A percentile compares a stretch with the other conserved stretches of the same genome.
Evolutionary conservation across 2,888 invertebrate genomes (phyloP).

Genomic region (Lithosia quadra): DNA sequence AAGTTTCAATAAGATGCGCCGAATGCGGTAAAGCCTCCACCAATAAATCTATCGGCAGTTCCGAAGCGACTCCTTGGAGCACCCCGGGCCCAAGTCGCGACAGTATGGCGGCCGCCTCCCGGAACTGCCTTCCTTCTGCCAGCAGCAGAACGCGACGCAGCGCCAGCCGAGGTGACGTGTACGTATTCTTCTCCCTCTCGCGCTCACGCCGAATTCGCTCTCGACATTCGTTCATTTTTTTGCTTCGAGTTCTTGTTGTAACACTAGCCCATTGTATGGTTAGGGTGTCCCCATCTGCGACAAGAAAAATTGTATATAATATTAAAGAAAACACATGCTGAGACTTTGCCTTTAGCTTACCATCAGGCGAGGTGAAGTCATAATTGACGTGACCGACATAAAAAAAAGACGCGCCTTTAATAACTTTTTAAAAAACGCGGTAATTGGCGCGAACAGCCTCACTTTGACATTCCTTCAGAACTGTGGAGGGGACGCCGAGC

Average conservation of each 20-base stretch:
- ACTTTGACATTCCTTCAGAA: no score
- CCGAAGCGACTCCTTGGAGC: conserved; percentile 91
- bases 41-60: conserved; percentile 94
- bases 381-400: no score
- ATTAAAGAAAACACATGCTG: no score
- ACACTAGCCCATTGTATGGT: conserved; percentile 73
- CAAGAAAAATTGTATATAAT: not conserved
- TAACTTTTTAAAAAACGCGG: no score
- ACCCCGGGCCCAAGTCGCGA: conserved; percentile 93
- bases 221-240: conserved; percentile 89
- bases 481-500: no score
- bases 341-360: no score
- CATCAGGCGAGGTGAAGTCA: no score
- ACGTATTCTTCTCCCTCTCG: conserved; percentile 86
- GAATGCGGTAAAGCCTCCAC: conserved; percentile 97
- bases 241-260: conserved; percentile 52
- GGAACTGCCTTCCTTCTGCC: conserved; percentile 95
- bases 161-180: conserved; percentile 90
- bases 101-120: conserved; percentile 96
- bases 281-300: conserved; percentile 37
- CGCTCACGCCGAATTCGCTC: conserved; percentile 90
- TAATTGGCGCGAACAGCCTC: no score
- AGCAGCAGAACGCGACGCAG: conserved; percentile 91
- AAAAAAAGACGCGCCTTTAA: no score
- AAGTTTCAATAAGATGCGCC: conserved; percentile 94